Base-by-base conservation (phyloP, 1,140 invertebrate species). In the Lucilia cuprina region DNA sequence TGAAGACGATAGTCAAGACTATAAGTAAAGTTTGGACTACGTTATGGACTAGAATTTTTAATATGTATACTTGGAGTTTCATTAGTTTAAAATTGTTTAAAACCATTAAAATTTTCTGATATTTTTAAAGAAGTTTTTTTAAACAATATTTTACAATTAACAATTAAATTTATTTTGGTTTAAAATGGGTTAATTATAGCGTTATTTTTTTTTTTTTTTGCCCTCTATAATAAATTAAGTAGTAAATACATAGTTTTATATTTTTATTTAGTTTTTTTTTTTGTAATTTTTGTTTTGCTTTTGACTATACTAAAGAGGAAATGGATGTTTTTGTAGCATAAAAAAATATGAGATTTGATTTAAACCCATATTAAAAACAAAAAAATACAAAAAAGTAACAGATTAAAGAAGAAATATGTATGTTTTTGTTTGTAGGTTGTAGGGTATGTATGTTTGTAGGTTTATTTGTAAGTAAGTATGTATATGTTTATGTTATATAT, bases 121-220 rank as follows among this genome's bases (percentile, higher is more conserved):
- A 10, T 12, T 55, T 41, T 41, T 0, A 55, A 55, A 55, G 12
- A 55, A 55, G 50, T 55, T 55, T 17, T 55, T n/a, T 55, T 49
- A 3, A 55, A 55, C 2, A 70, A 70, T 25, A 10, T 21, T 70
- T 70, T 70, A 70, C n/a, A 21, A 70, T 1, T 41, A 55, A 70
- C 65, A 21, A 70, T 70, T 25, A 19, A 70, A 25, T 70, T 30
- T 30, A 30, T 70, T 8, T 21, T 70, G 21, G 65, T 70, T 70
- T 70, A 25, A 70, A 70, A 70, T 70, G 65, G 65, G 65, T 70
- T 70, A 70, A 70, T 70, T 70, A 21, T 70, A 70, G 19, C n/a
- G 21, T 70, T 30, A 2, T 30, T 30, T 30, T 30, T 30, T 30
- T 30, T 30, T 30, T 30, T 30, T 30, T 70, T 70, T 70, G n/a